Evolutionary conservation across 2,888 invertebrate species (phyloP), one percentile per base, ranked within the genome.

Genomic region (Priocnemis perturbator): DNA sequence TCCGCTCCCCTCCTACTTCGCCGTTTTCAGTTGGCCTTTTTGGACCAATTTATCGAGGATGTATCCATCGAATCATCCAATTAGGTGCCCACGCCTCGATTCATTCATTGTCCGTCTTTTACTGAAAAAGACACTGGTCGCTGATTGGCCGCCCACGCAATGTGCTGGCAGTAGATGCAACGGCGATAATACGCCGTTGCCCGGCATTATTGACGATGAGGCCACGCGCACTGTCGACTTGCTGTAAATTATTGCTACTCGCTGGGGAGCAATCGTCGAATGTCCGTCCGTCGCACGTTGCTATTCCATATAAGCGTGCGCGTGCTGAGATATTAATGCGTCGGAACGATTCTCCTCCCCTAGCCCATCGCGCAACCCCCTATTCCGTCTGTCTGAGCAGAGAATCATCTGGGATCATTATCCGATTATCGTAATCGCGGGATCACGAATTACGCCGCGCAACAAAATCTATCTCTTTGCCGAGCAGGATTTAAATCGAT

Each of bases 31-130:
- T 60, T 60, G 30, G 67, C 53, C 66, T 50, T 44, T 64, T 79
- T 64, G 67, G 64, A 59, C 64, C 74, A 79, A 81, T 81, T 79
- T 76, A 77, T 77, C 73, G 79, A 68, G 66, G 75, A 74, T 71
- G 69, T 76, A 83, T 82, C 77, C 74, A 69, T 68, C 77, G 78
- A 84, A 83, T 83, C 81, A 80, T 84, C 83, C 83, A 83, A 85
- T 86, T 86, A 83, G 81, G 75, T 71, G 69, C 82, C 82, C 78
- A 84, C 85, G 81, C 79, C 60, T 65, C 69, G 58, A 60, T 23
- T 68, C 59, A 64, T 65, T 64, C 70, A 76, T 81, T 73, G 74
- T 81, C 64, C 67, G 60, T 68, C 67, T 50, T 64, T 75, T 70
- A 26, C 52, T 53, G 66, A 65, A 81, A 81, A 81, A 79, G 73